These are phyloP conservation scores for Stegostoma tigrinum DNA, from an alignment of 2,113 vertebrate genomes.

Conservation along the genomic window DNA sequence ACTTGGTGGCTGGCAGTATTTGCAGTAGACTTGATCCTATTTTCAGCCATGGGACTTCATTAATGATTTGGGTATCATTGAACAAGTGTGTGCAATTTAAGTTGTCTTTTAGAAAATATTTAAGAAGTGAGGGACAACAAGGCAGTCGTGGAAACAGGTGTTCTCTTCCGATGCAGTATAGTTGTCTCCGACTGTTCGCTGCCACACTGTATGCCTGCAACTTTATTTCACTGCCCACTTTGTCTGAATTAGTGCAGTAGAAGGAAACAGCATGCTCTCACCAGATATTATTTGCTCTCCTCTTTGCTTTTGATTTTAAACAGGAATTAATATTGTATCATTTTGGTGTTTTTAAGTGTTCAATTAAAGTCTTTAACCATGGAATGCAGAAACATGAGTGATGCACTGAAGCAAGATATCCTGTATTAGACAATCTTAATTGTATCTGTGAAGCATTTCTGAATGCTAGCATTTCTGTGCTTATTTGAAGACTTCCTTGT, in stretches of 20 bases:
- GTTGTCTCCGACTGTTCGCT: not conserved
- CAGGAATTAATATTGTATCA: not conserved
- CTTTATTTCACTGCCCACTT: not conserved
- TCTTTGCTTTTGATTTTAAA: not conserved
- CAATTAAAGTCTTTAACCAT: not conserved
- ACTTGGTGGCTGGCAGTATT: constrained; percentile 1
- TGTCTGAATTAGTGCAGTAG: not conserved
- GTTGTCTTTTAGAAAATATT: not conserved
- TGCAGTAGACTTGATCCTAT: not conserved
- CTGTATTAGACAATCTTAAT: not conserved
- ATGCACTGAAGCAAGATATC: not conserved
- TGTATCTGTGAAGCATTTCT: not conserved
- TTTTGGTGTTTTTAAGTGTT: not conserved
- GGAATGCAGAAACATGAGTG: not conserved
- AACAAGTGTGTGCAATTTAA: not conserved
- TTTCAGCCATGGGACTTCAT: not conserved
- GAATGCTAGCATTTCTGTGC: not conserved
- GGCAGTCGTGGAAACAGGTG: not conserved
- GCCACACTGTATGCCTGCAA: not conserved
- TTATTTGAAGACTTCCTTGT: not conserved
- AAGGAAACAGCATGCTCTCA: not conserved
- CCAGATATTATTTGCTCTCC: not conserved
- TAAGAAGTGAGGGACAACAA: not conserved
- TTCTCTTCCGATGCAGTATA: not conserved
- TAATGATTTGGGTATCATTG: not conserved